Conservation (phyloP, 2,113 vertebrate genomes). For the Heterochromis multidens region DNA sequence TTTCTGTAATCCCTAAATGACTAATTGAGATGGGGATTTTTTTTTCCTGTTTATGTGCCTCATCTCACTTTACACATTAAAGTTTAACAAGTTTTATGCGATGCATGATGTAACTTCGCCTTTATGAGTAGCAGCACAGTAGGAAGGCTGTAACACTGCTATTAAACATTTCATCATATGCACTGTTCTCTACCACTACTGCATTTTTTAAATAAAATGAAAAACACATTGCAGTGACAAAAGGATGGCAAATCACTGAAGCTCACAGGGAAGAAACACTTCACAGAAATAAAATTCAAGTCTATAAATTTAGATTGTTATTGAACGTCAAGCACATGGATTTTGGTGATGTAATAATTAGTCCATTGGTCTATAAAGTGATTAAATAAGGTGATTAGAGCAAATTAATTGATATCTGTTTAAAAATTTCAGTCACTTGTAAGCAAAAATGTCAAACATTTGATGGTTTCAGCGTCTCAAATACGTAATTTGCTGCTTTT, state of each 20-base stretch:
- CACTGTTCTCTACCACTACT: rapidly evolving
- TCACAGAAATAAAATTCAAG: neutral
- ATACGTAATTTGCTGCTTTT: neutral
- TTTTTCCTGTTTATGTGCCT: neutral
- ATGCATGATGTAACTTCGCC: neutral
- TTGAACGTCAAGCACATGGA: neutral
- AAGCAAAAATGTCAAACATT: neutral
- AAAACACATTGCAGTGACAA: neutral
- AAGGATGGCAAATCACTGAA: neutral
- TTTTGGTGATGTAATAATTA: neutral
- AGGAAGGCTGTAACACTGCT: neutral
- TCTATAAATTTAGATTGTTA: neutral
- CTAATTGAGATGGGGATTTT: neutral
- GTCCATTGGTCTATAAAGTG: neutral
- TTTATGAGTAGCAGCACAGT: neutral
- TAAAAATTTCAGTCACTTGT: neutral
- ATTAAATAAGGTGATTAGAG: neutral
- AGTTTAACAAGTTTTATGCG: neutral
- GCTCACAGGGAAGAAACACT: neutral
- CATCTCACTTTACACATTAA: neutral
- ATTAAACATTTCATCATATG: neutral
- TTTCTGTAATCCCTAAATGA: neutral
- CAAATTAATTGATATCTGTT: neutral
- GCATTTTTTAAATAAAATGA: neutral
- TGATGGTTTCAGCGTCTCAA: too few species aligned